A percentile compares a stretch with the other conserved stretches of the same genome.
These are phyloP conservation scores for Diadema setosum DNA, from an alignment of 35 echinoderm and acorn worm genomes.

Conservation along the genomic window DNA sequence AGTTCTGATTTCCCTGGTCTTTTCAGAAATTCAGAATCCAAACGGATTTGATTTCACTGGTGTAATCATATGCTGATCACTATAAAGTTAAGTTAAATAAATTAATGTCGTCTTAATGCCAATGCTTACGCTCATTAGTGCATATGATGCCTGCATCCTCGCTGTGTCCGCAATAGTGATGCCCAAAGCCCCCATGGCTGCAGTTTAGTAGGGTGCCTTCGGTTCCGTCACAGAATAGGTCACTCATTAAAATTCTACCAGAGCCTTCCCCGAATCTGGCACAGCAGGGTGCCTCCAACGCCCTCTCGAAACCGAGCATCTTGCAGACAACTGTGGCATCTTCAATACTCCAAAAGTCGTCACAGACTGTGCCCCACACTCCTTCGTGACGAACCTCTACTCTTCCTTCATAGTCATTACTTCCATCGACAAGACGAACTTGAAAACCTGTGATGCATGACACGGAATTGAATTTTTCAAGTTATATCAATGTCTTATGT, in stretches of 20 bases:
- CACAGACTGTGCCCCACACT: slow-evolving; percentile 28
- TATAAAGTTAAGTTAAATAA: no score
- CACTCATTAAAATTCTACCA: slow-evolving; percentile 11
- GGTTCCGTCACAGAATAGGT: background rate
- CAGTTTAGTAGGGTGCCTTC: background rate
- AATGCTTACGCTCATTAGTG: background rate
- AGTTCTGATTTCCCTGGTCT: no score
- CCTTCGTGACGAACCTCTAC: slow-evolving; percentile 26
- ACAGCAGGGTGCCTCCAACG: background rate
- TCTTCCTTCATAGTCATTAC: slow-evolving; percentile 2
- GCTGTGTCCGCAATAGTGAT: background rate
- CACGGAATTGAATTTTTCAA: no score
- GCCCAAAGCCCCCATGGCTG: background rate
- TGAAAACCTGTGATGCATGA: background rate
- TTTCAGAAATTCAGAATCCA: no score
- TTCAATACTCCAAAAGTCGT: slow-evolving; percentile 24
- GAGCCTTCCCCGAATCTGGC: slow-evolving; percentile 13
- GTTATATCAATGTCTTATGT: no score
- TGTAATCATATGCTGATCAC: no score
- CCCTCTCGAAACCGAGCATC: background rate
- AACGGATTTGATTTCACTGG: no score
- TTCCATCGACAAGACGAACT: slow-evolving; percentile 30
- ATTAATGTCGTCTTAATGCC: no score
- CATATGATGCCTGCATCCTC: slow-evolving; percentile 22
- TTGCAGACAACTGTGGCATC: slow-evolving; percentile 31